Evolutionary conservation across 2,113 vertebrate species (phyloP).

Genomic region (Upupa epops): DNA sequence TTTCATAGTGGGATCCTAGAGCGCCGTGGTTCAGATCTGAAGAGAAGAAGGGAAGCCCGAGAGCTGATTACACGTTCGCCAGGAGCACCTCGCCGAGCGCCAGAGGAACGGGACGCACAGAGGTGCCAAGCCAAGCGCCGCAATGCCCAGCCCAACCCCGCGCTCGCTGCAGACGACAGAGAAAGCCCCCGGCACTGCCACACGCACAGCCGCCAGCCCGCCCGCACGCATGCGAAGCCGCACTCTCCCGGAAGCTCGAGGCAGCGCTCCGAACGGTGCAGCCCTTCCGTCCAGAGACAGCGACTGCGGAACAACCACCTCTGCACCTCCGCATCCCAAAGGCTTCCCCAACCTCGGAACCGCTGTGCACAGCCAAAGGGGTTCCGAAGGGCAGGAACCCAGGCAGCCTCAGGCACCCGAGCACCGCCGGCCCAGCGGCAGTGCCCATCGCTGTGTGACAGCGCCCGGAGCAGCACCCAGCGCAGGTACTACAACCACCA

Average conservation of each 20-base stretch:
- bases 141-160: neutral
- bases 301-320: neutral
- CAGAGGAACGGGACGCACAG: neutral
- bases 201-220: neutral
- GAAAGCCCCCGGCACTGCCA: neutral
- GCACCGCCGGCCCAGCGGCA: too few relatives aligned
- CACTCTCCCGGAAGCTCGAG: neutral
- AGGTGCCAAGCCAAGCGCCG: neutral
- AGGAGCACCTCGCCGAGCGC: neutral
- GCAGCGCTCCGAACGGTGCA: neutral
- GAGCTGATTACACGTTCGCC: neutral
- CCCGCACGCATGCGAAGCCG: neutral
- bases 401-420: too few relatives aligned
- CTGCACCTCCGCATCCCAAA: too few relatives aligned
- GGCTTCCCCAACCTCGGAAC: too few relatives aligned
- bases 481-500: too few relatives aligned
- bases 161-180: neutral
- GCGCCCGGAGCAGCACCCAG: too few relatives aligned
- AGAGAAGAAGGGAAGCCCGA: conserved; percentile 52
- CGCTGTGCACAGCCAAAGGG: too few relatives aligned
- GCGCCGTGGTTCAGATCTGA: conserved; percentile 90
- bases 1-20: conserved; percentile 95
- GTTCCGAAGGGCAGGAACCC: too few relatives aligned
- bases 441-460: too few relatives aligned
- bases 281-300: neutral